These are phyloP conservation scores for Amphilophus citrinellus DNA, from an alignment of 2,113 vertebrate species.

Conservation along the genomic window DNA sequence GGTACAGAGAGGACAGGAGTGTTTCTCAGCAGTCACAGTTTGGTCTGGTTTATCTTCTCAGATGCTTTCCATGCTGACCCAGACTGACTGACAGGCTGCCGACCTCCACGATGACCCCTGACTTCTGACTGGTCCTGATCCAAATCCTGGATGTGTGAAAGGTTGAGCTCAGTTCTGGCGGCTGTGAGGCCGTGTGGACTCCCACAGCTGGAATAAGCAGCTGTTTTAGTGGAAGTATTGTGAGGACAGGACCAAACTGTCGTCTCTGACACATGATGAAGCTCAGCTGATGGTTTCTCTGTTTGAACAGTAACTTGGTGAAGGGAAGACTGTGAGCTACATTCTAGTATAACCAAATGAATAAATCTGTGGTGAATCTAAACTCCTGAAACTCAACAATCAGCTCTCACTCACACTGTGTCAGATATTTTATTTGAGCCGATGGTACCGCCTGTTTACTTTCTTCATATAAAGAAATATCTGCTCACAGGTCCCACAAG, in stretches of 20 bases:
- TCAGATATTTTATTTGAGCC: not conserved
- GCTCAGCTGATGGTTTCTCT: not conserved
- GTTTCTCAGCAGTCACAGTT: no score
- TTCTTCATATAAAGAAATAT: no score
- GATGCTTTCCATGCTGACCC: no score
- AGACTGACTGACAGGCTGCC: no score
- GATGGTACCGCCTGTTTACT: accelerated
- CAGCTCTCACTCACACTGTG: not conserved
- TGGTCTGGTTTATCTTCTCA: no score
- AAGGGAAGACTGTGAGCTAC: not conserved
- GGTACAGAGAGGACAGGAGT: no score
- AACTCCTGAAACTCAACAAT: not conserved
- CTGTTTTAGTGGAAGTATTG: not conserved
- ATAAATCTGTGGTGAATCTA: not conserved
- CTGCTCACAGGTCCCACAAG: no score
- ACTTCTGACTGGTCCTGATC: no score
- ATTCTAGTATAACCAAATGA: not conserved
- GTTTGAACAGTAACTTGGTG: not conserved
- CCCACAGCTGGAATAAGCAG: not conserved
- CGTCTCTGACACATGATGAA: not conserved
- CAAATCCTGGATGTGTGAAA: no score
- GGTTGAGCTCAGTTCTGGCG: no score
- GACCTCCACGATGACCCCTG: no score
- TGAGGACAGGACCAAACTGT: not conserved
- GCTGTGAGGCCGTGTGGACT: no score